A percentile compares a stretch with the other conserved stretches of the same genome.
Evolutionary conservation across 2,888 invertebrate genomes (phyloP).

Genomic region (Eilema depressum): DNA sequence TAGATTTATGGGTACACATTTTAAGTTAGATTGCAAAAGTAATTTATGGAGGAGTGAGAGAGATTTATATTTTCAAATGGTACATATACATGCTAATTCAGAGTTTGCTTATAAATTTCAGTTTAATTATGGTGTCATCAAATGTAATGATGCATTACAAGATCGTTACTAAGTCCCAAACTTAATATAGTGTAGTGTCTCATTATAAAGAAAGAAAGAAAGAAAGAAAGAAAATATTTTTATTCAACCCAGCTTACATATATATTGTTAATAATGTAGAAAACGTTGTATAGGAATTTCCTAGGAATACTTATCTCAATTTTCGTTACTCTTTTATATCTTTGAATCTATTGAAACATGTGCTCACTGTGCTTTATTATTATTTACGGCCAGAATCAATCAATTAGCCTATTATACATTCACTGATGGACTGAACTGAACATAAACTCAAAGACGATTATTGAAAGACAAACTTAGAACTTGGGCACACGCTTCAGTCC

Average conservation of each 20-base stretch:
- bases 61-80: slow-evolving; percentile 1
- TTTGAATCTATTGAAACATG: neutral
- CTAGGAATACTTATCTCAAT: neutral
- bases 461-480: neutral
- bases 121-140: neutral
- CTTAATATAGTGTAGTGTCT: too few species aligned
- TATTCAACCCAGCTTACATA: too few species aligned
- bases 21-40: slow-evolving; percentile 4
- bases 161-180: neutral
- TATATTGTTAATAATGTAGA: too few species aligned
- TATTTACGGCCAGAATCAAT: neutral
- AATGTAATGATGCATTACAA: neutral
- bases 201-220: too few species aligned
- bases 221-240: too few species aligned
- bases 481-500: neutral
- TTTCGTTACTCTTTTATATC: neutral
- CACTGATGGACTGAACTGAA: neutral
- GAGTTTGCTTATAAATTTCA: neutral
- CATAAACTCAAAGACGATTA: neutral
- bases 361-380: neutral
- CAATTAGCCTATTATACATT: neutral
- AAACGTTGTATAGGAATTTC: neutral
- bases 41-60: neutral
- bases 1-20: slow-evolving; percentile 4
- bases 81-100: slow-evolving; percentile 1